A percentile compares a stretch with the other conserved stretches of the same genome.
phyloP scores from a whole-genome alignment of 1,140 invertebrate genomes.

The Cyclargus thomasi region DNA sequence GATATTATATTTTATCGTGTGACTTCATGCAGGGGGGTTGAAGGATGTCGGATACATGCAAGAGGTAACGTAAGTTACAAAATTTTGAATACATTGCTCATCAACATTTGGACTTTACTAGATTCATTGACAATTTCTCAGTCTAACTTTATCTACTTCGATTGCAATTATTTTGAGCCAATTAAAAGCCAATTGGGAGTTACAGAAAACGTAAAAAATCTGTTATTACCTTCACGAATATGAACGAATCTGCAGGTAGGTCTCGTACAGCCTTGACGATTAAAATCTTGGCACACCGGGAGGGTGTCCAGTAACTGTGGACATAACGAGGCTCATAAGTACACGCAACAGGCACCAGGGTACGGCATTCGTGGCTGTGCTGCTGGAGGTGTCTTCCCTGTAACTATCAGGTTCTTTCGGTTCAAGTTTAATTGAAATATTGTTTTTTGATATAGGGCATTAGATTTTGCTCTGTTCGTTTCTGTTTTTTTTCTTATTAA shows the following conservation, averaged over 20 bases:
- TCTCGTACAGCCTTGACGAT: slow-evolving; percentile 95
- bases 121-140: background rate
- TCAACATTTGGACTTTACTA: background rate
- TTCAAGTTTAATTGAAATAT: no score
- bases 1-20: background rate
- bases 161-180: background rate
- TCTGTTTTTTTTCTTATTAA: no score
- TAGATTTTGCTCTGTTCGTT: no score
- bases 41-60: background rate
- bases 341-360: slow-evolving; percentile 26
- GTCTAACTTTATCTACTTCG: background rate
- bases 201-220: background rate
- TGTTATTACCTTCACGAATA: slow-evolving; percentile 89
- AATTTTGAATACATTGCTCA: background rate
- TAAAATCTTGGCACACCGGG: slow-evolving; percentile 99
- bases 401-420: no score
- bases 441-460: no score
- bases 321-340: slow-evolving; percentile 65
- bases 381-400: background rate
- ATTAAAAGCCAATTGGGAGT: background rate
- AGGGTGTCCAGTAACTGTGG: slow-evolving; percentile 99
- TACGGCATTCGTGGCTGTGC: slow-evolving; percentile 31
- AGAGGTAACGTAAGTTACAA: background rate
- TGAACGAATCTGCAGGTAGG: slow-evolving; percentile 97
- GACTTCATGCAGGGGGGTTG: background rate